A percentile compares a stretch with the other conserved stretches of the same genome.
Evolutionary conservation across 1,140 invertebrate genomes (phyloP).

Genomic region (Drosophila subobscura): DNA sequence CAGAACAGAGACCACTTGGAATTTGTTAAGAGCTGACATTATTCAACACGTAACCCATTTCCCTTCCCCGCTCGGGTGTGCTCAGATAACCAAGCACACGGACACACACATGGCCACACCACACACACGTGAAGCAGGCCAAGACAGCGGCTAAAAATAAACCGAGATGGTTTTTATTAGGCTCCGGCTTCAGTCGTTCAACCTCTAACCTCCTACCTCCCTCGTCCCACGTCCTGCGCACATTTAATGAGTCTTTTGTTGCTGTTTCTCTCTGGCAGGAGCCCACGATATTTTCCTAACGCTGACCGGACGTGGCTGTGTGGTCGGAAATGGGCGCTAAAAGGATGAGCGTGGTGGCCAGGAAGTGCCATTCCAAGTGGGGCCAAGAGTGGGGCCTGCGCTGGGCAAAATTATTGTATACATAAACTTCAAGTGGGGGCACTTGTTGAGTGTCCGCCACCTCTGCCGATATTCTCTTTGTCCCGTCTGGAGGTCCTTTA

Average conservation of each 20-base stretch:
- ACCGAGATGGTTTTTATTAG: slow-evolving; percentile 57
- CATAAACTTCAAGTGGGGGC: slow-evolving; percentile 64
- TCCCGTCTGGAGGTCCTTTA: slow-evolving; percentile 42
- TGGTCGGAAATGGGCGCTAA: slow-evolving; percentile 75
- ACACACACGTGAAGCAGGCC: slow-evolving; percentile 31
- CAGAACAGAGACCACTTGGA: not conserved
- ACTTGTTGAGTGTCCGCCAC: slow-evolving; percentile 68
- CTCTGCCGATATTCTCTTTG: slow-evolving; percentile 57
- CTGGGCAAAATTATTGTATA: slow-evolving; percentile 64
- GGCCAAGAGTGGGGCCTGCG: slow-evolving; percentile 12
- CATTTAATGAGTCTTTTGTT: slow-evolving; percentile 75
- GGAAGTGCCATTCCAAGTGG: not conserved
- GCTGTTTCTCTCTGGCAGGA: slow-evolving; percentile 2
- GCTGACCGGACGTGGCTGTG: slow-evolving; percentile 67
- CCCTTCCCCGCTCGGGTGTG: slow-evolving; percentile 17
- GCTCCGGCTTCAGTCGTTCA: not conserved
- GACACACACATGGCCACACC: slow-evolving; percentile 21
- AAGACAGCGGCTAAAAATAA: slow-evolving; percentile 71
- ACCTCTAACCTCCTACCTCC: slow-evolving; percentile 18
- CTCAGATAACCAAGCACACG: slow-evolving; percentile 42
- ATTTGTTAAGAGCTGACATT: slow-evolving; percentile 52
- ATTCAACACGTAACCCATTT: slow-evolving; percentile 72
- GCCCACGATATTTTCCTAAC: slow-evolving; percentile 48
- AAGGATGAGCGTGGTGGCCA: slow-evolving; percentile 54
- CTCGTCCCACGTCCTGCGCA: slow-evolving; percentile 53